Base-by-base conservation (phyloP, 2,888 invertebrate genomes). In the Tolmerus cingulatus region DNA sequence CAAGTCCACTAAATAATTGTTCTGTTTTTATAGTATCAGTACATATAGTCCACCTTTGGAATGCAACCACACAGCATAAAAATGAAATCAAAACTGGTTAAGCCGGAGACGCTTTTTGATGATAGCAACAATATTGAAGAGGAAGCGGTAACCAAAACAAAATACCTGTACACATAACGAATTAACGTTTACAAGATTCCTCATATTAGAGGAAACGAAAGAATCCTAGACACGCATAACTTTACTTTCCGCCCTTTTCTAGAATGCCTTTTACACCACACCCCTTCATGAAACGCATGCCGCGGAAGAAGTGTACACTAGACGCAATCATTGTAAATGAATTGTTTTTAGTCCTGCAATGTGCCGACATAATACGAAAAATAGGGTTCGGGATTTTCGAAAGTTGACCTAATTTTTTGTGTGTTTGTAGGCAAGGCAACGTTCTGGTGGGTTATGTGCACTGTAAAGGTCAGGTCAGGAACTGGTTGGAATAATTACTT, bases 101-200 rank as follows among this genome's bases (percentile, higher is more conserved):
- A 30, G 43, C 51, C 30, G 23, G 8, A 46, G 30, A 51, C 51
- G 55, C 16, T 51, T 30, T 51, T 16, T 23, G 16, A 23, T 78
- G 40, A 23, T 78, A 19, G 79, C 30, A 51, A 79, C 79, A 16
- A 55, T 66, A 19, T 51, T 19, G 37, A 82, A 4, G 19, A 66
- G 40, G 23, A 74, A 74, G 4, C 27, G 43, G 85, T 85, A 85
- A 74, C 85, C 85, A 85, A 85, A 85, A 85, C 85, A 85, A 85
- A 85, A 46, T 74, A n/a, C 27, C 7, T n/a, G 27, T 74, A 30
- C 46, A 74, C 85, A 7, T 74, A 19, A 74, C 46, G 74, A 74
- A 85, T 46, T 85, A 30, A 23, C 8, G 23, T 74, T 27, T 43
- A 74, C 27, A 55, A 46, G 46, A 85, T 85, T 74, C 85, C 51